Conservation (phyloP, 2,113 vertebrate species). For the Carollia perspicillata region DNA sequence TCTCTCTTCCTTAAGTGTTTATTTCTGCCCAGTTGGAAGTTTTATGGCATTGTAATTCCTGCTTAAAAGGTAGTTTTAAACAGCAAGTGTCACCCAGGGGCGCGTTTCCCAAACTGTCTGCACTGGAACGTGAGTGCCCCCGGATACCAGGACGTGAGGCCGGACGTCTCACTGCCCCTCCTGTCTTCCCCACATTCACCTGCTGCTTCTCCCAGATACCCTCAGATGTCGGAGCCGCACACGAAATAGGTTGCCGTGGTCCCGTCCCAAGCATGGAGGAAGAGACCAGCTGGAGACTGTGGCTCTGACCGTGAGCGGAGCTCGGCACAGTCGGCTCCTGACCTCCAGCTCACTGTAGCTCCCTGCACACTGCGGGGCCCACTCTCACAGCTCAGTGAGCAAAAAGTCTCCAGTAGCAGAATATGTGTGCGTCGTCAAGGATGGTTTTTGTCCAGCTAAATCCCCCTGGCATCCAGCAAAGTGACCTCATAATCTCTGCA, state of each 20-base stretch:
- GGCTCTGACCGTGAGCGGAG: not conserved
- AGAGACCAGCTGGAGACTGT: not conserved
- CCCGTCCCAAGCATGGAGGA: not conserved
- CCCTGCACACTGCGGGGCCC: not conserved
- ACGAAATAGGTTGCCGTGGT: not conserved
- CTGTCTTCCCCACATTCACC: not conserved
- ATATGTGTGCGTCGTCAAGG: not conserved
- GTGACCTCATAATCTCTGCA: conserved; percentile 28
- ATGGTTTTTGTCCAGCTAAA: not conserved
- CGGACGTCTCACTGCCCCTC: not conserved
- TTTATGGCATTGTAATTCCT: not conserved
- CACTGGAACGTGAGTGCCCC: not conserved
- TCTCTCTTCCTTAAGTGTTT: not conserved
- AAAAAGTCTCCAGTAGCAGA: not conserved
- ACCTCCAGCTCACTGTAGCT: not conserved
- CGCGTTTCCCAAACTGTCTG: not conserved
- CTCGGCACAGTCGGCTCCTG: not conserved
- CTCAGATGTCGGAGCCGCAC: not conserved
- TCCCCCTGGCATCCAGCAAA: not conserved
- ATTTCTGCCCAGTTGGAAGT: not conserved
- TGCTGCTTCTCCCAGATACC: not conserved
- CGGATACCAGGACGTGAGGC: not conserved
- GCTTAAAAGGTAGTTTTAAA: conserved; percentile 4
- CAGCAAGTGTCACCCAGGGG: not conserved
- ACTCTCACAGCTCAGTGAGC: not conserved